Percentiles rank a stretch among this genome's conserved stretches.
Evolutionary conservation across 2,113 vertebrate genomes (phyloP).

Genomic region (western clawed frog (Xenopus tropicalis)): DNA sequence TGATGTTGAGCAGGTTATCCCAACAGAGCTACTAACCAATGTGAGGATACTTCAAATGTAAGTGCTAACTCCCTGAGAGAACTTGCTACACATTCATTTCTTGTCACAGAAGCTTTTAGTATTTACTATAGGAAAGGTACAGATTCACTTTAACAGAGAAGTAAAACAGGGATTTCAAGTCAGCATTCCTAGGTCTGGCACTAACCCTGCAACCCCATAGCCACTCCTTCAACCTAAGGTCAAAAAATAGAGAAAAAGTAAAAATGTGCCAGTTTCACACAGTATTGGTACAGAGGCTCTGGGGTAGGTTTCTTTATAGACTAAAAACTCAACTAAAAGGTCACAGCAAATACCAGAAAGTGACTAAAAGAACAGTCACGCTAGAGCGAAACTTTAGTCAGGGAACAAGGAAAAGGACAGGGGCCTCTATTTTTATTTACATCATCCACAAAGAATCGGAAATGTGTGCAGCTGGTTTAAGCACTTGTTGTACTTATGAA

Average conservation of each 20-base stretch:
- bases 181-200: background rate
- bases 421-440: conserved; percentile 40
- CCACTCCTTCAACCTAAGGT: conserved; percentile 16
- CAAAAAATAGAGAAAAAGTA: conserved; percentile 6
- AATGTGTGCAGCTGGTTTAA: conserved; percentile 34
- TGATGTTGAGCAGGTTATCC: too few species aligned
- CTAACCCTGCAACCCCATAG: background rate
- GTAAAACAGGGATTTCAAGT: background rate
- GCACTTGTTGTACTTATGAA: conserved; percentile 19
- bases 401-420: conserved; percentile 43
- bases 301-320: conserved; percentile 25
- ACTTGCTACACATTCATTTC: too few species aligned
- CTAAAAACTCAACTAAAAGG: conserved; percentile 23
- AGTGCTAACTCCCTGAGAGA: too few species aligned
- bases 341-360: conserved; percentile 44
- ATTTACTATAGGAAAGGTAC: too few species aligned
- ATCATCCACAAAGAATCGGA: conserved; percentile 38
- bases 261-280: conserved; percentile 17
- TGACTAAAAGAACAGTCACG: conserved; percentile 44
- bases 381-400: conserved; percentile 22
- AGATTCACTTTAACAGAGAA: background rate
- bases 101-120: too few species aligned
- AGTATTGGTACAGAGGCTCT: background rate
- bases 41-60: too few species aligned
- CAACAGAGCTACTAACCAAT: too few species aligned